phyloP scores from a whole-genome alignment of 2,113 vertebrate species.

The Syrmaticus mikado region DNA sequence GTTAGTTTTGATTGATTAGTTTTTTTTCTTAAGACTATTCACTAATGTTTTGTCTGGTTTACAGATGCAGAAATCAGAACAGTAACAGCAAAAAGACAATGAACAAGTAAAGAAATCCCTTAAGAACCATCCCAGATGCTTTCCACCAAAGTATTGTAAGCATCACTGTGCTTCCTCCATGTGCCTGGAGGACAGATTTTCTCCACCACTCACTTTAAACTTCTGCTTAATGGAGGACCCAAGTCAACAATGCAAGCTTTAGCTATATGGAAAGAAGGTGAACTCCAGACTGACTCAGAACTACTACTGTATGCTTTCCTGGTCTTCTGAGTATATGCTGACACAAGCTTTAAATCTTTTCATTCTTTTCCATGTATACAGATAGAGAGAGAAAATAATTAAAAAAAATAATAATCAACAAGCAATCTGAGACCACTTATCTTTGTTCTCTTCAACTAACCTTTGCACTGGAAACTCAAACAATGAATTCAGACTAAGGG shows the following conservation, averaged over 20 bases:
- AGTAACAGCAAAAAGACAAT: neutral
- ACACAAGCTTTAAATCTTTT: neutral
- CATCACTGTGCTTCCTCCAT: neutral
- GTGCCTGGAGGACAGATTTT: neutral
- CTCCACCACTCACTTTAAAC: neutral
- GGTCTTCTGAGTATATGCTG: neutral
- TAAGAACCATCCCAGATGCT: neutral
- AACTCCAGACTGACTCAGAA: neutral
- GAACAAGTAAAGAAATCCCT: neutral
- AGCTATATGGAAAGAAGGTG: neutral
- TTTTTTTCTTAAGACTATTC: neutral
- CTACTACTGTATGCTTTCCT: neutral
- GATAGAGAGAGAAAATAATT: neutral
- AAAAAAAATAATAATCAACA: neutral
- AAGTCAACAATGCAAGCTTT: neutral
- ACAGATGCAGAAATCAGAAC: neutral
- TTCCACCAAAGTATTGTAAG: neutral
- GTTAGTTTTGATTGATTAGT: neutral
- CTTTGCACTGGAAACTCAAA: neutral
- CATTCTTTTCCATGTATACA: neutral
- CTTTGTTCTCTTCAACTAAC: neutral
- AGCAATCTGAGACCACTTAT: neutral
- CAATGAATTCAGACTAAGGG: neutral
- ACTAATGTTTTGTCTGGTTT: neutral
- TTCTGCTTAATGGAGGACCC: neutral